These are phyloP conservation scores for Oceanodroma tethys DNA, from an alignment of 2,113 vertebrate genomes.

Conservation along the genomic window DNA sequence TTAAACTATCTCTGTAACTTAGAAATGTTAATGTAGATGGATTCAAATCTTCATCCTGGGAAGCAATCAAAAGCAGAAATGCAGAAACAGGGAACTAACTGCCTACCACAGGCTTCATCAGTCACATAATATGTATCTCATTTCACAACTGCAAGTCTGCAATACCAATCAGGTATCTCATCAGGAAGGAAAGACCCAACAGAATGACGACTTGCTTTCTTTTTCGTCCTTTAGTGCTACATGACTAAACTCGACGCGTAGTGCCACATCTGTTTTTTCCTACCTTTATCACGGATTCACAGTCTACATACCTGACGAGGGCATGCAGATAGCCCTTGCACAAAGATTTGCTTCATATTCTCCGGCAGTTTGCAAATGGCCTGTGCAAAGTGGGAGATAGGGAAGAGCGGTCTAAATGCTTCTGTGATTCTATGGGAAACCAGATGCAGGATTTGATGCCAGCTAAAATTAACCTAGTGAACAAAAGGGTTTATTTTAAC, in stretches of 20 bases:
- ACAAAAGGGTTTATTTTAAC: constrained; percentile 57
- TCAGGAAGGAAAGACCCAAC: neutral
- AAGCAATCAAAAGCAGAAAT: neutral
- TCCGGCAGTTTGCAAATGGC: neutral
- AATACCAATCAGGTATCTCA: neutral
- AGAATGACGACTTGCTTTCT: neutral
- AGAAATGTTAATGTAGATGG: neutral
- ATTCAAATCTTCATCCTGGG: neutral
- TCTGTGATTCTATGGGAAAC: neutral
- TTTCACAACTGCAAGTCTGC: neutral
- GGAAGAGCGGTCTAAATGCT: neutral
- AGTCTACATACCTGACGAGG: neutral
- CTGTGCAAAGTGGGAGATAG: neutral
- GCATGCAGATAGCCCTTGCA: neutral
- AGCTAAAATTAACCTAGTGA: constrained; percentile 9
- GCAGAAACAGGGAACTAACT: neutral
- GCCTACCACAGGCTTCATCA: neutral
- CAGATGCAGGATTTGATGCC: neutral
- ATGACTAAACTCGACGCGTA: accelerated
- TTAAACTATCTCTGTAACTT: neutral
- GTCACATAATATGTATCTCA: neutral
- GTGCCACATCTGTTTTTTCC: neutral
- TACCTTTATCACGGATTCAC: neutral
- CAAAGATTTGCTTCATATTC: neutral
- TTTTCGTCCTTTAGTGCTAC: neutral